phyloP scores from a whole-genome alignment of 2,113 vertebrate species.

The Anser cygnoides region DNA sequence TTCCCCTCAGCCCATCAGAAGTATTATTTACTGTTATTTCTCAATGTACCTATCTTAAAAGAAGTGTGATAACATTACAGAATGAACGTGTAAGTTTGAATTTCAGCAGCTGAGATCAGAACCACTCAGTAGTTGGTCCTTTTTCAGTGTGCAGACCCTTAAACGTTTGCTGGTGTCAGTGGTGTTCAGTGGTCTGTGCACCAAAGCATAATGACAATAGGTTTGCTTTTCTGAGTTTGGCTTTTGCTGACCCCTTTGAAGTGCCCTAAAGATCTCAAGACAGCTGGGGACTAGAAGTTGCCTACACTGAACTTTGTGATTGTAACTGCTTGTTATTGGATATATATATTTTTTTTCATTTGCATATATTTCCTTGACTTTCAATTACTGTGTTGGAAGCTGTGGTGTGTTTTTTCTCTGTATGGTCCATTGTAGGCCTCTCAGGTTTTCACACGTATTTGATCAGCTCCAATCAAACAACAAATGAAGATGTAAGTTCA shows the following conservation, averaged over 20 bases:
- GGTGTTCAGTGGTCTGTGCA: not conserved
- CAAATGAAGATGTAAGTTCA: slow-evolving; percentile 96
- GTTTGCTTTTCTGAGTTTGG: not conserved
- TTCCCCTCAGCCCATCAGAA: not conserved
- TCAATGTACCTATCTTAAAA: not conserved
- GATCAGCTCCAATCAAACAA: slow-evolving; percentile 99
- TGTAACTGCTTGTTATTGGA: not conserved
- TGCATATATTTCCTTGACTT: slow-evolving; percentile 82
- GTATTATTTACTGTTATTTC: not conserved
- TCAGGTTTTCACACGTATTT: slow-evolving; percentile 98
- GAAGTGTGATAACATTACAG: not conserved
- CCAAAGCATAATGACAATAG: not conserved
- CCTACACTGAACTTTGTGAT: not conserved
- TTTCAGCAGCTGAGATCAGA: not conserved
- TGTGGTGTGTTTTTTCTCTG: slow-evolving; percentile 98
- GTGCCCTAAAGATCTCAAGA: not conserved
- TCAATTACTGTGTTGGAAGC: slow-evolving; percentile 91
- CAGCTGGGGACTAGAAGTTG: not conserved
- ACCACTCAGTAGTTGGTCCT: not conserved
- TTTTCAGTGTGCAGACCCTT: not conserved
- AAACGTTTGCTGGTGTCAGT: not conserved
- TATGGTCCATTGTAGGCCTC: slow-evolving; percentile 98
- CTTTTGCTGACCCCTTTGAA: not conserved
- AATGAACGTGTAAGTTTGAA: not conserved
- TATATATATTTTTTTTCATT: not conserved